A percentile compares a stretch with the other conserved stretches of the same genome.
Conservation (phyloP, 1,140 invertebrate genomes). For the Melanaphis sacchari region DNA sequence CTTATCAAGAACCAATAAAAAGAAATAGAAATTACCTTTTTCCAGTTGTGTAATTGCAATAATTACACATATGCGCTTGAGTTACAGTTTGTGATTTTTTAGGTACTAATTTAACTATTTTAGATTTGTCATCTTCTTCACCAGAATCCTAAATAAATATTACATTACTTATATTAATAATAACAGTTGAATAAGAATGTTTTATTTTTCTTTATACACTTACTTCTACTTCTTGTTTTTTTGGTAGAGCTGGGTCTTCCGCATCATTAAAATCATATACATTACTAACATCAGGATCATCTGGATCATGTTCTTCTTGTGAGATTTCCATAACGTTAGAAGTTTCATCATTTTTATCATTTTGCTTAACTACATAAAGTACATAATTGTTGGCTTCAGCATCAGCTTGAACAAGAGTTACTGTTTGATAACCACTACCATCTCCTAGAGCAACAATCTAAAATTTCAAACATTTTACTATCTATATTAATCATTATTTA, state of each 20-base stretch:
- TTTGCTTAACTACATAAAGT: slow-evolving; percentile 81
- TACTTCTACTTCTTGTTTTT: slow-evolving; percentile 58
- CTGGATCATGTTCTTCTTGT: slow-evolving; percentile 69
- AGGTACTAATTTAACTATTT: slow-evolving; percentile 72
- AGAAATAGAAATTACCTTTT: slow-evolving; percentile 69
- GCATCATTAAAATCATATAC: slow-evolving; percentile 76
- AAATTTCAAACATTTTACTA: slow-evolving; percentile 27
- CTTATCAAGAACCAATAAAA: not conserved
- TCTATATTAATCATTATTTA: too few species aligned
- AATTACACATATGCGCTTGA: slow-evolving; percentile 83
- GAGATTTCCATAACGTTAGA: slow-evolving; percentile 64
- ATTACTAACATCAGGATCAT: slow-evolving; percentile 69
- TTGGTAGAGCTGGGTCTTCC: slow-evolving; percentile 66
- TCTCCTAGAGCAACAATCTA: slow-evolving; percentile 52
- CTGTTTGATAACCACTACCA: slow-evolving; percentile 78
- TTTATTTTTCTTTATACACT: not conserved
- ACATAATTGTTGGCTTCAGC: slow-evolving; percentile 88
- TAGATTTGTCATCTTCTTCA: slow-evolving; percentile 75
- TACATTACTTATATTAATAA: not conserved
- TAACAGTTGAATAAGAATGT: not conserved
- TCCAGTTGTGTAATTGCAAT: slow-evolving; percentile 88
- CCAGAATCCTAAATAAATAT: slow-evolving; percentile 67
- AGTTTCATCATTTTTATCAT: slow-evolving; percentile 66
- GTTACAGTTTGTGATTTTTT: slow-evolving; percentile 76
- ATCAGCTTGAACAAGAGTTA: slow-evolving; percentile 83